Conservation (phyloP, 2,888 invertebrate genomes). For the Acanthosepion lycidas region DNA sequence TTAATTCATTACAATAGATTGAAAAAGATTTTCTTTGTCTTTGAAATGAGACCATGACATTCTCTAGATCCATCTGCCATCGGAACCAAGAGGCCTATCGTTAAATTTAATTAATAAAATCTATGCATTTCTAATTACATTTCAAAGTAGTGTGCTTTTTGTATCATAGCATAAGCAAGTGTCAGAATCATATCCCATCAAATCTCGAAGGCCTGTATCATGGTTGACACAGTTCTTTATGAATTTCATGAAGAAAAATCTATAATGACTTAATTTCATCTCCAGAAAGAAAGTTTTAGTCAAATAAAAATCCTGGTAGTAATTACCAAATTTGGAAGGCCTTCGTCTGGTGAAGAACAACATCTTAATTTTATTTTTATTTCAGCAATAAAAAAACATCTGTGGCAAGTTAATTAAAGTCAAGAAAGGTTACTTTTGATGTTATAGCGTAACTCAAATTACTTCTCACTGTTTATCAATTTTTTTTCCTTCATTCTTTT, state of each 20-base stretch:
- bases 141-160: neutral
- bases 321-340: neutral
- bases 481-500: neutral
- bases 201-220: no score
- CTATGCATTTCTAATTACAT: neutral
- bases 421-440: neutral
- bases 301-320: no score
- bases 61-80: neutral
- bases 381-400: neutral
- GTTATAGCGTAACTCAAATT: neutral
- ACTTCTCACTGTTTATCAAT: neutral
- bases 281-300: no score
- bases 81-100: neutral
- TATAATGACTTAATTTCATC: no score
- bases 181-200: no score
- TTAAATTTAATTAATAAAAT: conserved; percentile 12
- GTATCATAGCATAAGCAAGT: no score
- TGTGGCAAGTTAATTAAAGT: neutral
- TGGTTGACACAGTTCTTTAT: no score
- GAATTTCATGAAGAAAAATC: no score
- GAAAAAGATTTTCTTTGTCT: neutral
- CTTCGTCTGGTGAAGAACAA: neutral
- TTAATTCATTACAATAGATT: neutral
- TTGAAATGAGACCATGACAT: neutral
- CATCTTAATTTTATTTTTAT: neutral